Conservation (phyloP, 2,113 vertebrate genomes). For the Platichthys stellatus region DNA sequence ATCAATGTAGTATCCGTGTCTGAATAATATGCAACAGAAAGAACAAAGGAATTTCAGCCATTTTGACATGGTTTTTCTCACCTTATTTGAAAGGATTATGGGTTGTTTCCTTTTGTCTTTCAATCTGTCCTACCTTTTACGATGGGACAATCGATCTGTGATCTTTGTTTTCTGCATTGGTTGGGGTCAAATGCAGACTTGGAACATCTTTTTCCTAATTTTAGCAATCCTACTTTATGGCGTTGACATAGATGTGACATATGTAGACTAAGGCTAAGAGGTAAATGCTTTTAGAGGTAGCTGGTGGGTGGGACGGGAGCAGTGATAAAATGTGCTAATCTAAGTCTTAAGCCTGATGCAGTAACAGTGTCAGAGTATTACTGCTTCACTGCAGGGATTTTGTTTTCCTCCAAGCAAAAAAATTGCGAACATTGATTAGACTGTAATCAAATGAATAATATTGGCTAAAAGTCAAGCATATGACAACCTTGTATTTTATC, state of each 20-base stretch:
- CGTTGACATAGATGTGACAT: constrained; percentile 22
- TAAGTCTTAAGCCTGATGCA: constrained; percentile 39
- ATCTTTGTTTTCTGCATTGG: constrained; percentile 42
- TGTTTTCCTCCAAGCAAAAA: constrained; percentile 20
- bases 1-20: constrained; percentile 54
- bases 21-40: constrained; percentile 78
- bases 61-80: constrained; percentile 70
- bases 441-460: constrained; percentile 56
- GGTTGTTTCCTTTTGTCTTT: constrained; percentile 32
- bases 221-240: constrained; percentile 36
- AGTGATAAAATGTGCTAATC: constrained; percentile 28
- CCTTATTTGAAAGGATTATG: constrained; percentile 42
- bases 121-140: constrained; percentile 17
- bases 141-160: constrained; percentile 36
- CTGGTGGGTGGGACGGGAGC: constrained; percentile 30
- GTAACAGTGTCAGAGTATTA: constrained; percentile 6
- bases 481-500: constrained; percentile 45
- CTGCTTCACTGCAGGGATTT: constrained; percentile 21
- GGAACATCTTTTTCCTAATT: constrained; percentile 39
- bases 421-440: constrained; percentile 20
- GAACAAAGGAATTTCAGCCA: constrained; percentile 80
- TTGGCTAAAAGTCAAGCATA: constrained; percentile 44
- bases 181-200: constrained; percentile 27
- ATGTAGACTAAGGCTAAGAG: constrained; percentile 43
- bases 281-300: constrained; percentile 36